Conservation (phyloP, 2,888 invertebrate species). For the Bombylius major region DNA sequence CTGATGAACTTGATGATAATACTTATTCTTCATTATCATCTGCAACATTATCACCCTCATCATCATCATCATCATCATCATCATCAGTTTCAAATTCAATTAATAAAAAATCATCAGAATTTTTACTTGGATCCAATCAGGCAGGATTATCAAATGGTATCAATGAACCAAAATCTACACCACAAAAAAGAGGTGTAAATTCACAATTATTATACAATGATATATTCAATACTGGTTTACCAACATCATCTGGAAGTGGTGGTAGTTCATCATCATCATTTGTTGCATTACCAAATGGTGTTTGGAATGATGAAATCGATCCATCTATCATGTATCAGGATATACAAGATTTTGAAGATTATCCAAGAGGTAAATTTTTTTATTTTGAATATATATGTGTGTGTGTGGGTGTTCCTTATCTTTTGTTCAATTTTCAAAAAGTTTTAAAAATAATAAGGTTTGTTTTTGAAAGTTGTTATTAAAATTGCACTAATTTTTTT, state of each 20-base stretch:
- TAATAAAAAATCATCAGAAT: neutral
- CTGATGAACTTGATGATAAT: too few relatives aligned
- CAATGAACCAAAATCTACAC: constrained; percentile 20
- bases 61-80: too few relatives aligned
- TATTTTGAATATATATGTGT: neutral
- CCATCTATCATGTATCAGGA: constrained; percentile 26
- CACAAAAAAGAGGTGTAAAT: constrained; percentile 32
- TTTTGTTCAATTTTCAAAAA: neutral
- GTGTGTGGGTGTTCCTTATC: too few relatives aligned
- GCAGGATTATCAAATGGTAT: neutral
- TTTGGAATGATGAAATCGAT: constrained; percentile 33
- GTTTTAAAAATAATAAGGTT: too few relatives aligned
- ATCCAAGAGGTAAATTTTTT: constrained; percentile 22
- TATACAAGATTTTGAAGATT: constrained; percentile 31
- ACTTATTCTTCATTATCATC: too few relatives aligned
- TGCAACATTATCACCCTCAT: too few relatives aligned
- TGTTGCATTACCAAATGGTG: constrained; percentile 20
- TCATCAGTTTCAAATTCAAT: too few relatives aligned
- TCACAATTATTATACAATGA: constrained; percentile 18
- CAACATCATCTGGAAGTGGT: neutral
- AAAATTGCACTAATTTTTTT: too few relatives aligned
- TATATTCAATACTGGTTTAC: constrained; percentile 6
- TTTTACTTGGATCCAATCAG: constrained; percentile 2
- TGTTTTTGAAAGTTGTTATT: too few relatives aligned
- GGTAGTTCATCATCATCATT: constrained; percentile 16